phyloP scores from a whole-genome alignment of 2,797 vertebrate species.

The Eulemur rubriventer region DNA sequence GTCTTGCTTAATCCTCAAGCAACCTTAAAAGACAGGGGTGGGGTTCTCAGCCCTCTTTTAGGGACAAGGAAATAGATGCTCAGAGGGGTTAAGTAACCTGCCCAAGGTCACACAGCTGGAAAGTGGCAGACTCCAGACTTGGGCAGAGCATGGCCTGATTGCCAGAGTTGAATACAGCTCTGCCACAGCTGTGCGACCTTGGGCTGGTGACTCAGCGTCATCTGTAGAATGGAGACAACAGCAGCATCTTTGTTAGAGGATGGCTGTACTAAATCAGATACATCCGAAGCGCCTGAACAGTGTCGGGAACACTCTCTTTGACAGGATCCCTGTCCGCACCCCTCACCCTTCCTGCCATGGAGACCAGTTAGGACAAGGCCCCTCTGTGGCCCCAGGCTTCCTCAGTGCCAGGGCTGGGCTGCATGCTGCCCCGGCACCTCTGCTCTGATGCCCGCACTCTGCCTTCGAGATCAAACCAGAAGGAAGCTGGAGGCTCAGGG shows the following conservation, averaged over 20 bases:
- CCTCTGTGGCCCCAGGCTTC: not conserved
- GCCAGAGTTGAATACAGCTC: not conserved
- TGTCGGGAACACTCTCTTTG: accelerated
- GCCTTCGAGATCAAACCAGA: constrained; percentile 24
- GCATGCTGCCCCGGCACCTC: not conserved
- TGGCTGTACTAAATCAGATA: accelerated
- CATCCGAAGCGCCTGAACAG: too few relatives aligned
- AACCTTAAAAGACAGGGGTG: too few relatives aligned
- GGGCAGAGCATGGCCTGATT: not conserved
- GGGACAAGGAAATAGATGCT: not conserved
- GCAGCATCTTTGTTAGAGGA: not conserved
- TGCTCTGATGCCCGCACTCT: not conserved
- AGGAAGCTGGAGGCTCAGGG: constrained; percentile 17
- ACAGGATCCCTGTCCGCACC: not conserved
- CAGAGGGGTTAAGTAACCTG: not conserved
- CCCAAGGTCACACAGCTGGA: not conserved
- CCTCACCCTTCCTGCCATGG: not conserved
- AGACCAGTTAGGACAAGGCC: not conserved
- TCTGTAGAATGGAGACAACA: not conserved
- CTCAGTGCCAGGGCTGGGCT: not conserved
- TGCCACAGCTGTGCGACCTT: not conserved
- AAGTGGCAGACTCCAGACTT: not conserved
- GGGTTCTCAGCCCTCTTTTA: not conserved
- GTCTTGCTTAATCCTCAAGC: not conserved
- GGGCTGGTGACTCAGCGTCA: not conserved